phyloP scores from a whole-genome alignment of 2,797 vertebrate genomes.

The Acrossocheilus wenchowensis region DNA sequence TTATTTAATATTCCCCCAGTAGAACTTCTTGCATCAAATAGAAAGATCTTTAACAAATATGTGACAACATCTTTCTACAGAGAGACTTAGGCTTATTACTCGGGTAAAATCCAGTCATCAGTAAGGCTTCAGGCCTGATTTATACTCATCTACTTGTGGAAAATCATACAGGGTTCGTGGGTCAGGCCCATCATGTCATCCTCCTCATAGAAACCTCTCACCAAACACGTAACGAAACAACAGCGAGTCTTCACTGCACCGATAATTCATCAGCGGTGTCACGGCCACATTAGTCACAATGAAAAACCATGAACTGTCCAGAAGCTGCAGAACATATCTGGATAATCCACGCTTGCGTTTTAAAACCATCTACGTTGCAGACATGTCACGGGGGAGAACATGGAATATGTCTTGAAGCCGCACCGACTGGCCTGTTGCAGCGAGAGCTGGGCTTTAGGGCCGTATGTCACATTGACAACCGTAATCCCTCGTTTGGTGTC shows the following conservation, averaged over 20 bases:
- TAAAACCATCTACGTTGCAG: conserved; percentile 42
- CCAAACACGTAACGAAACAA: conserved; percentile 21
- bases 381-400: conserved; percentile 34
- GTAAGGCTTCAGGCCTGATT: background rate
- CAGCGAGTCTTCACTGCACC: conserved; percentile 12
- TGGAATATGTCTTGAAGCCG: conserved; percentile 32
- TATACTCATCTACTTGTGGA: conserved; percentile 2
- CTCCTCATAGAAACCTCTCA: conserved; percentile 14
- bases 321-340: conserved; percentile 51
- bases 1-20: background rate
- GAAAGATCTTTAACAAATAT: background rate
- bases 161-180: background rate
- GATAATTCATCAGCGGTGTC: conserved; percentile 43
- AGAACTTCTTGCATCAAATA: background rate
- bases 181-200: conserved; percentile 26
- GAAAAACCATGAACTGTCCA: conserved; percentile 51
- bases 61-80: background rate
- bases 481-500: conserved; percentile 57
- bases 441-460: conserved; percentile 45
- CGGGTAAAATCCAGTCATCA: background rate
- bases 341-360: conserved; percentile 37
- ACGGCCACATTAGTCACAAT: conserved; percentile 47
- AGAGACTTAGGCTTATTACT: background rate
- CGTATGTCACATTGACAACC: conserved; percentile 58
- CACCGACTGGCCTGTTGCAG: conserved; percentile 9